Conservation (phyloP, 2,113 vertebrate genomes). For the Otolemur garnettii region DNA sequence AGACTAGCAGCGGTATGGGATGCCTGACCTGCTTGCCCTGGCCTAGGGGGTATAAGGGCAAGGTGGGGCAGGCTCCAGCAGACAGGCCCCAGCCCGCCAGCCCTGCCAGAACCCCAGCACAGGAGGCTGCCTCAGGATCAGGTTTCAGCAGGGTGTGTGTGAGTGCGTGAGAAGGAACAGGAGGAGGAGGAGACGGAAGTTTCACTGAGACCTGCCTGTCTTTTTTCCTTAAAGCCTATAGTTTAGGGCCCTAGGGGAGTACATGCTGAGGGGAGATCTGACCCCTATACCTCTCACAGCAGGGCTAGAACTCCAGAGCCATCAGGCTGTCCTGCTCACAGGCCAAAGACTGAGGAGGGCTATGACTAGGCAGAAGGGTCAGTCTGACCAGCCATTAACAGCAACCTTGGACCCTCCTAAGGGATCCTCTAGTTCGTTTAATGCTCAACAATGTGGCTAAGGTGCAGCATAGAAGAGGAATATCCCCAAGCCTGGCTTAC, state of each 20-base stretch:
- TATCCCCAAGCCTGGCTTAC: not conserved
- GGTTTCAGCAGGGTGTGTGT: conserved; percentile 82
- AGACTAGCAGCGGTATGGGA: conserved; percentile 12
- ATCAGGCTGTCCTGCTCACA: not conserved
- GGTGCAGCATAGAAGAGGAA: not conserved
- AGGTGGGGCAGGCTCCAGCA: conserved; percentile 60
- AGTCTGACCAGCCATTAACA: not conserved
- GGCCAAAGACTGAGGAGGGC: not conserved
- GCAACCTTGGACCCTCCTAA: not conserved
- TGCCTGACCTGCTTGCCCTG: conserved; percentile 68
- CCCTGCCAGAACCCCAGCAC: not conserved
- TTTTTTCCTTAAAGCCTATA: not conserved
- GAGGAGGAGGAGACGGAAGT: conserved; percentile 57
- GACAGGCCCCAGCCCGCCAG: conserved; percentile 74
- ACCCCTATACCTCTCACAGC: not conserved
- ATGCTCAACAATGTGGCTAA: not conserved
- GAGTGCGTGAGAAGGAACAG: conserved; percentile 78
- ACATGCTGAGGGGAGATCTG: not conserved
- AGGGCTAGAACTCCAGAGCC: not conserved
- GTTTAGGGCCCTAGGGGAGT: not conserved
- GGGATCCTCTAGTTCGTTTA: not conserved
- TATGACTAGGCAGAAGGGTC: not conserved
- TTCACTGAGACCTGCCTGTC: not conserved
- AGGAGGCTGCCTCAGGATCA: conserved; percentile 64
- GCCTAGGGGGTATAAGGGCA: conserved; percentile 62